Conservation (phyloP, 2,888 invertebrate species). For the Coleophora deauratella region DNA sequence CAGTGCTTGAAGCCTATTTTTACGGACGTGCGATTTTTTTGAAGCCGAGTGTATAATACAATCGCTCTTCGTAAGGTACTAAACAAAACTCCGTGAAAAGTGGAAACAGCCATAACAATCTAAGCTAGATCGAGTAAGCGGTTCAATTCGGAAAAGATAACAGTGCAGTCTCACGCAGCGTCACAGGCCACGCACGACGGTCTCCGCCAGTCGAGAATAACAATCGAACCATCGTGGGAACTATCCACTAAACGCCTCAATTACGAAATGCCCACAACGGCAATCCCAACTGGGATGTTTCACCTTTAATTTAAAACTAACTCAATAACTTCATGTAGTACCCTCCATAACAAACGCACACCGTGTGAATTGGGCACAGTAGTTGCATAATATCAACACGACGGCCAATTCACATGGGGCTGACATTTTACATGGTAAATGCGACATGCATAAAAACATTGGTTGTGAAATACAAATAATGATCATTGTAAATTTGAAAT, state of each 20-base stretch:
- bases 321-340: constrained; percentile 24
- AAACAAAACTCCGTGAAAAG: too few relatives aligned
- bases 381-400: constrained; percentile 36
- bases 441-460: too few relatives aligned
- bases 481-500: too few relatives aligned
- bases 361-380: constrained; percentile 52
- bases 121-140: constrained; percentile 11
- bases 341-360: constrained; percentile 29
- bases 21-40: too few relatives aligned
- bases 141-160: constrained; percentile 37
- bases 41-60: too few relatives aligned
- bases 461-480: too few relatives aligned
- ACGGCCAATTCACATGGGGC: constrained; percentile 21
- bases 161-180: constrained; percentile 33
- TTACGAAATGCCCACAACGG: constrained; percentile 48
- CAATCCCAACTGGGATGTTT: constrained; percentile 35
- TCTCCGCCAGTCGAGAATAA: constrained; percentile 50
- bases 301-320: constrained; percentile 33
- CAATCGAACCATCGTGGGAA: constrained; percentile 64
- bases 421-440: constrained; percentile 27
- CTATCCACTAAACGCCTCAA: constrained; percentile 42
- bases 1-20: too few relatives aligned
- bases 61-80: too few relatives aligned
- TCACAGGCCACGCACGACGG: constrained; percentile 49
- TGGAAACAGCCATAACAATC: too few relatives aligned